Evolutionary conservation across 2,113 vertebrate genomes (phyloP).

Genomic region (Daboia siamensis): DNA sequence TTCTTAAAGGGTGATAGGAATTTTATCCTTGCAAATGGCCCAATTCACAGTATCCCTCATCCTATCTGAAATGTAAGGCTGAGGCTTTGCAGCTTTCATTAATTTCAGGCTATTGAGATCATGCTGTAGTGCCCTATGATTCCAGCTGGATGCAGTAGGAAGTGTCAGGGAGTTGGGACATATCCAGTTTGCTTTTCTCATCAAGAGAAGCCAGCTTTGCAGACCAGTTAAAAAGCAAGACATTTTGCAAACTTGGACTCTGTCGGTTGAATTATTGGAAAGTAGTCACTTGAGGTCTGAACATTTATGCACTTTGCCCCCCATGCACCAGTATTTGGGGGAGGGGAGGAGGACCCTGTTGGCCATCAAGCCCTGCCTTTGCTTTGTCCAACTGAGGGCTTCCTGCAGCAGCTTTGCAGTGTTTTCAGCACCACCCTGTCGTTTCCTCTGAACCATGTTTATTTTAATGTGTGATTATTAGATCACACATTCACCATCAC

Average conservation of each 20-base stretch:
- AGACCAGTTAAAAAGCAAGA: background rate
- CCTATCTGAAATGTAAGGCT: background rate
- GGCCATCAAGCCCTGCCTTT: background rate
- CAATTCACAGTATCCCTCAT: background rate
- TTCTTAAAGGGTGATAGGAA: background rate
- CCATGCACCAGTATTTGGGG: background rate
- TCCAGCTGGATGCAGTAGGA: background rate
- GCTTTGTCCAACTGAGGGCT: conserved; percentile 5
- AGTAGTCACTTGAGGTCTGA: background rate
- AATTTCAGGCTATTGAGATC: background rate
- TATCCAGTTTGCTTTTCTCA: background rate
- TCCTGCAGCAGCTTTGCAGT: conserved; percentile 12
- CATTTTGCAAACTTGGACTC: background rate
- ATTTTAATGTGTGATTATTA: conserved; percentile 26
- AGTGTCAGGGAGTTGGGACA: background rate
- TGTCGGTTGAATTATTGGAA: background rate
- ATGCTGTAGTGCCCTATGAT: background rate
- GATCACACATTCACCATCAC: conserved; percentile 9
- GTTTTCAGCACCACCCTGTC: conserved; percentile 13
- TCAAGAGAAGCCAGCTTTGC: background rate
- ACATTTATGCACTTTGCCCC: background rate
- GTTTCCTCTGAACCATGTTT: conserved; percentile 14
- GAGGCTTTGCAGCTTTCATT: background rate
- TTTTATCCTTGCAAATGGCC: background rate
- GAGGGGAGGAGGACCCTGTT: background rate